phyloP scores from a whole-genome alignment of 2,113 vertebrate genomes.

The Myotis lucifugus region DNA sequence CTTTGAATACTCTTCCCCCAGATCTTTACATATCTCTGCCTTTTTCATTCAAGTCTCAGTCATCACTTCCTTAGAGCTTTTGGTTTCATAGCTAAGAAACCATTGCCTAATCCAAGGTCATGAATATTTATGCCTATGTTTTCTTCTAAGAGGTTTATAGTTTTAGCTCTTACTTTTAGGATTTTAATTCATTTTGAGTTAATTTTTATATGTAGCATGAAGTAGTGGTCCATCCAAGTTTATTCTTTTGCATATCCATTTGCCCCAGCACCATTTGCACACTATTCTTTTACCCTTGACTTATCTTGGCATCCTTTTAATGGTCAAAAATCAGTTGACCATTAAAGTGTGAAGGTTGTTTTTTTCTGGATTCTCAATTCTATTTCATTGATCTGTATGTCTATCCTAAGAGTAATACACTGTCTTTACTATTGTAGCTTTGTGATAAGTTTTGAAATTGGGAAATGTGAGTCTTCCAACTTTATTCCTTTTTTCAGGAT shows the following conservation, averaged over 20 bases:
- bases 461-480: background rate
- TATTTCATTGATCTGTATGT: background rate
- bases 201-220: background rate
- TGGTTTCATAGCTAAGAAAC: background rate
- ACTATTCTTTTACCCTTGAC: background rate
- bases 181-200: background rate
- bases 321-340: background rate
- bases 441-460: slow-evolving; percentile 36
- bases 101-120: background rate
- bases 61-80: background rate
- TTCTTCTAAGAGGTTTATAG: background rate
- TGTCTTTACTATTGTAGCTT: background rate
- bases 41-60: background rate
- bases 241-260: background rate
- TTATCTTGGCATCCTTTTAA: background rate
- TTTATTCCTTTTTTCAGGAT: slow-evolving; percentile 12
- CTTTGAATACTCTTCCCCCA: background rate
- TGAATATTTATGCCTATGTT: background rate
- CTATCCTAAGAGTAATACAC: background rate
- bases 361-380: background rate
- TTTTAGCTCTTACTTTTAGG: slow-evolving; percentile 14
- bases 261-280: background rate
- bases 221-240: background rate
- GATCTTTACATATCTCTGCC: background rate
- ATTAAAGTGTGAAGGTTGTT: background rate